These are phyloP conservation scores for Porites lobata DNA, from an alignment of 92 coral and sea anemone genomes.

Conservation along the genomic window DNA sequence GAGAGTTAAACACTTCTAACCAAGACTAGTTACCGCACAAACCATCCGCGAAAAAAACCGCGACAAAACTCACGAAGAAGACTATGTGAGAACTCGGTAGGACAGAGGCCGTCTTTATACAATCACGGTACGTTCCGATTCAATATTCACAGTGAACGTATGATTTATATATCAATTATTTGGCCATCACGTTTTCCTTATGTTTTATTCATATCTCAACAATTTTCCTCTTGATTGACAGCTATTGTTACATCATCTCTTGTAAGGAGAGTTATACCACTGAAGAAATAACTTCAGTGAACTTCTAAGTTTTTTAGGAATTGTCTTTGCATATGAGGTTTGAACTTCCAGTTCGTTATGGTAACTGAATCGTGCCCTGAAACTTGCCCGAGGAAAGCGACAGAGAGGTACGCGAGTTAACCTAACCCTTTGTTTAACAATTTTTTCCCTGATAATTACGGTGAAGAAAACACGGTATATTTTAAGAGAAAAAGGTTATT, in stretches of 20 bases:
- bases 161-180: slow-evolving; percentile 1
- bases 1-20: neutral
- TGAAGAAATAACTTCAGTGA: too few relatives aligned
- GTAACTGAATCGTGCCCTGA: neutral
- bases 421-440: too few relatives aligned
- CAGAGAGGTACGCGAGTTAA: too few relatives aligned
- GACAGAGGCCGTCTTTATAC: neutral
- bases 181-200: neutral
- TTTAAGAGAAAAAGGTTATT: neutral
- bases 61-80: neutral
- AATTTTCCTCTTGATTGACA: neutral
- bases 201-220: slow-evolving; percentile 18
- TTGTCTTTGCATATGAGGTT: too few relatives aligned
- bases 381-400: neutral
- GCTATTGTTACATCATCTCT: too few relatives aligned
- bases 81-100: neutral
- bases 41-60: neutral
- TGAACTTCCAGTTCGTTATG: neutral
- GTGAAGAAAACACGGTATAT: neutral
- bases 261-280: too few relatives aligned
- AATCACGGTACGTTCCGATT: neutral
- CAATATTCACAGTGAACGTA: slow-evolving; percentile 12
- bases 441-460: too few relatives aligned
- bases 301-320: too few relatives aligned
- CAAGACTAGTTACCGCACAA: neutral